phyloP scores from a whole-genome alignment of 2,113 vertebrate species.

The Loxodonta africana region DNA sequence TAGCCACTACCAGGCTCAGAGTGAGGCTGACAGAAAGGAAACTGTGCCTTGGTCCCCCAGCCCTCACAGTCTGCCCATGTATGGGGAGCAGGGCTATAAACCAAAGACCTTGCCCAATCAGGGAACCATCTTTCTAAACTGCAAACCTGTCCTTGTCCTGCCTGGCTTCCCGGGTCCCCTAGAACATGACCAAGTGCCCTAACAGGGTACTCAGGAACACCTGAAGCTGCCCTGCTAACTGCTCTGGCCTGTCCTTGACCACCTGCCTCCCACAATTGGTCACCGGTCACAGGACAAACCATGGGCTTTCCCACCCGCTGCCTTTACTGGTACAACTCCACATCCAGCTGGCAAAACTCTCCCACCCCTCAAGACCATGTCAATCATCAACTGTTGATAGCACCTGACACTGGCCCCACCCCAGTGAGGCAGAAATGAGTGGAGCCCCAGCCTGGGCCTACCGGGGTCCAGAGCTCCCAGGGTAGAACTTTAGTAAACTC shows the following conservation, averaged over 20 bases:
- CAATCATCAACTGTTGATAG: background rate
- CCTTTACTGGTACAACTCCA: background rate
- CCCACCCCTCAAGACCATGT: background rate
- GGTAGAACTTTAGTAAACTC: too few species aligned
- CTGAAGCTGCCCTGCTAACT: background rate
- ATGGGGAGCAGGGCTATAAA: background rate
- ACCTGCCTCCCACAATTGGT: background rate
- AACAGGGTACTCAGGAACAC: background rate
- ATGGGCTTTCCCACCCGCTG: background rate
- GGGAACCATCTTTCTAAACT: background rate
- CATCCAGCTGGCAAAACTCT: background rate
- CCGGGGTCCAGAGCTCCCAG: background rate
- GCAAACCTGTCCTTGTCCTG: background rate
- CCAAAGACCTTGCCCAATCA: background rate
- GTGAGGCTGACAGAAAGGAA: background rate
- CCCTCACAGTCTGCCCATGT: background rate
- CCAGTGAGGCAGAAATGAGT: background rate
- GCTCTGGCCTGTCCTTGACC: background rate
- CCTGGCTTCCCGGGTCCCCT: background rate
- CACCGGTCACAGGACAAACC: fast-evolving
- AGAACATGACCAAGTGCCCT: background rate
- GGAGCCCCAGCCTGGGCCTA: background rate
- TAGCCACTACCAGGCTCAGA: background rate
- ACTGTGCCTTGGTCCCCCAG: background rate
- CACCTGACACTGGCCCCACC: background rate